phyloP scores from a whole-genome alignment of 2,113 vertebrate species.

The cattle (Bos taurus) region DNA sequence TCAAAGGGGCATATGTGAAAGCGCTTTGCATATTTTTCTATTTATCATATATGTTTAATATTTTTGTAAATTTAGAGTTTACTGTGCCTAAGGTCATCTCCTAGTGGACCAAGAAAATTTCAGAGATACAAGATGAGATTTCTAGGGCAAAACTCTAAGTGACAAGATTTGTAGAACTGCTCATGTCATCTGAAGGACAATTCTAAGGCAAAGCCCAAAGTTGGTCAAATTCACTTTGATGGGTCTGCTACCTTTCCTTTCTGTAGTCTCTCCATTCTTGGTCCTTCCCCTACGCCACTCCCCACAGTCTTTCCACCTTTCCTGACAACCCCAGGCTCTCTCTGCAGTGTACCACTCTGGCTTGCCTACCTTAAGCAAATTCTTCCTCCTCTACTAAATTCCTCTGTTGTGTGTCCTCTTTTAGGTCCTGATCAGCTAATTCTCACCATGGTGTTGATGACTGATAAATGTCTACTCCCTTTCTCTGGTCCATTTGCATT shows the following conservation, averaged over 20 bases:
- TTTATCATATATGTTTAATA: not conserved
- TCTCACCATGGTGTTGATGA: conserved; percentile 27
- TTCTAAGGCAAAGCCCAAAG: not conserved
- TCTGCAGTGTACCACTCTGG: not conserved
- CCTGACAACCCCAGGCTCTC: not conserved
- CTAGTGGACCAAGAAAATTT: not conserved
- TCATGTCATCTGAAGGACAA: not conserved
- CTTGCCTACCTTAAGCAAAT: not conserved
- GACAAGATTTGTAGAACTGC: not conserved
- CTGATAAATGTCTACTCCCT: not conserved
- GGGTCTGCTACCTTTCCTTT: not conserved
- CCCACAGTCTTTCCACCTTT: not conserved
- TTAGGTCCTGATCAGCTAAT: not conserved
- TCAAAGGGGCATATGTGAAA: not conserved
- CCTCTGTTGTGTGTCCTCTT: not conserved
- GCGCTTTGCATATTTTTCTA: not conserved
- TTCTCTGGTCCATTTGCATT: not conserved
- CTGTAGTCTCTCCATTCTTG: not conserved
- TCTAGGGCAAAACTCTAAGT: not conserved
- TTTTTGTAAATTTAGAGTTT: not conserved
- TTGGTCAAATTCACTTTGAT: not conserved
- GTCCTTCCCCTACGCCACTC: too few relatives aligned
- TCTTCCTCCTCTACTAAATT: not conserved
- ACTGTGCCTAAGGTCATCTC: not conserved
- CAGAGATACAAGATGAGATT: not conserved